These are phyloP conservation scores for Megalonaias nervosa DNA, from an alignment of 1,140 invertebrate genomes.

Conservation along the genomic window DNA sequence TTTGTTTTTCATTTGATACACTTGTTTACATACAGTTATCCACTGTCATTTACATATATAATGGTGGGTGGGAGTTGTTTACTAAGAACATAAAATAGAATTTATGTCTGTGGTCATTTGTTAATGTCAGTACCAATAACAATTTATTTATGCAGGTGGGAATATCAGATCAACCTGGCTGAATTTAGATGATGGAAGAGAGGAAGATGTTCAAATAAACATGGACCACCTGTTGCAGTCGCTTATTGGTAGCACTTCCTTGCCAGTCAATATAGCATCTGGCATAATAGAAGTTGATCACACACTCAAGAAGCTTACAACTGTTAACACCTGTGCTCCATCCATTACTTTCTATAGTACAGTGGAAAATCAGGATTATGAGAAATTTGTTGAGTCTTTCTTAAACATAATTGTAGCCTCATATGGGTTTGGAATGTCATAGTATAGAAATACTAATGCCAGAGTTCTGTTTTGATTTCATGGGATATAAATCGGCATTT, in stretches of 20 bases:
- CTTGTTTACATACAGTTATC: too few species aligned
- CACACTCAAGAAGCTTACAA: slow-evolving; percentile 6
- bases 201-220: not conserved
- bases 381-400: slow-evolving; percentile 10
- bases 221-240: not conserved
- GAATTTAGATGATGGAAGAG: slow-evolving; percentile 4
- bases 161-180: not conserved
- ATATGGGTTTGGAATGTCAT: slow-evolving; percentile 12
- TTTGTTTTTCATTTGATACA: too few species aligned
- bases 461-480: too few species aligned
- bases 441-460: too few species aligned
- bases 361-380: slow-evolving; percentile 1
- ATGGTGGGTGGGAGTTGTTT: too few species aligned
- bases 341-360: slow-evolving; percentile 4
- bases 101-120: too few species aligned
- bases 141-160: not conserved
- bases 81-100: too few species aligned
- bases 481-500: too few species aligned
- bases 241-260: not conserved
- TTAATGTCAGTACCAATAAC: too few species aligned
- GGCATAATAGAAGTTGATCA: slow-evolving; percentile 13
- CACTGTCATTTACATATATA: too few species aligned
- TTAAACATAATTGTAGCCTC: slow-evolving; percentile 16
- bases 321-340: slow-evolving; percentile 18
- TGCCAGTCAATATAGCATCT: slow-evolving; percentile 3